Conservation (phyloP, 2,113 vertebrate genomes). For the Eira barbara region DNA sequence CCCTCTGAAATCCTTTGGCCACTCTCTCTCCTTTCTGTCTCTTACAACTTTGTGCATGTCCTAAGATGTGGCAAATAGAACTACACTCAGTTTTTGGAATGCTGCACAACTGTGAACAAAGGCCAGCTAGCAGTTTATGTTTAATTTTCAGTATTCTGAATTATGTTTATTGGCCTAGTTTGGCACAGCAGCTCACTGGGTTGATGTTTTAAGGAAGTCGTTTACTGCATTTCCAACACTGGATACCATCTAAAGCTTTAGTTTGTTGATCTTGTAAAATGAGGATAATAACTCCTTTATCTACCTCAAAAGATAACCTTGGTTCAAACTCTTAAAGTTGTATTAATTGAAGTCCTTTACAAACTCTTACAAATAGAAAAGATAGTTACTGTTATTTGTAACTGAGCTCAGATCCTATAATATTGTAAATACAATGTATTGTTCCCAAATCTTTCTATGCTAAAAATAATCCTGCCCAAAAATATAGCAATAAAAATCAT, state of each 20-base stretch:
- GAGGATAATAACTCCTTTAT: neutral
- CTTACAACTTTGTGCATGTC: neutral
- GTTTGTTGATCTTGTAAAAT: neutral
- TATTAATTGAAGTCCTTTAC: neutral
- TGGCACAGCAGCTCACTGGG: neutral
- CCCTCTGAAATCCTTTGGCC: neutral
- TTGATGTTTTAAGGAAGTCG: neutral
- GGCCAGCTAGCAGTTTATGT: neutral
- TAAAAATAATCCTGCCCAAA: neutral
- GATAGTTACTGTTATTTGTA: neutral
- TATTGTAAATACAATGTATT: neutral
- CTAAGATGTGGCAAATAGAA: neutral
- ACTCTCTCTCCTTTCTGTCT: neutral
- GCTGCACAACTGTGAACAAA: neutral
- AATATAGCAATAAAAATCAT: neutral
- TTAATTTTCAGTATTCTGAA: neutral
- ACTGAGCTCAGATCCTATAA: neutral
- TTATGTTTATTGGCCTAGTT: neutral
- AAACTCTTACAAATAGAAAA: neutral
- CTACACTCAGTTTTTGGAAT: neutral
- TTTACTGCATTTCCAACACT: neutral
- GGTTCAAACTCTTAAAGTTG: neutral
- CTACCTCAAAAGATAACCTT: neutral
- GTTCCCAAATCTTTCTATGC: neutral
- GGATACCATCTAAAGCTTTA: neutral